Evolutionary conservation across 2,888 invertebrate genomes (phyloP).

Genomic region (Parascotia fuliginaria): DNA sequence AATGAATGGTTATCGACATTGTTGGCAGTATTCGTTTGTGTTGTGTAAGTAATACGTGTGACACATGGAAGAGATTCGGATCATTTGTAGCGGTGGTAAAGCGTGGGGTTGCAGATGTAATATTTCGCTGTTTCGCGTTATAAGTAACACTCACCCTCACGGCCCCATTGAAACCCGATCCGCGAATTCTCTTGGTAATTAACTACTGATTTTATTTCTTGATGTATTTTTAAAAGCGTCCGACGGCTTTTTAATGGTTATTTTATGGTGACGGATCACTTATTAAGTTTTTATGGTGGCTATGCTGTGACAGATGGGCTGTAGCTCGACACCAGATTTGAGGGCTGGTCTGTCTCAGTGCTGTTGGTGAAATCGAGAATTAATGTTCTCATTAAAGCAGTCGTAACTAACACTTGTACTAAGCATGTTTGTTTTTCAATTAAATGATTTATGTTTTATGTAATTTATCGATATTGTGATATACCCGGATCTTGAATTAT

Average conservation of each 20-base stretch:
- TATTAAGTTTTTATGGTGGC: conserved; percentile 83
- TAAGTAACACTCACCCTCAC: conserved; percentile 57
- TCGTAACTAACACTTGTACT: conserved; percentile 3
- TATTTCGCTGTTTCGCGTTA: conserved; percentile 39
- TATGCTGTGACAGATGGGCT: conserved; percentile 81
- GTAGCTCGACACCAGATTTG: conserved; percentile 83
- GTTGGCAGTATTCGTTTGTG: neutral
- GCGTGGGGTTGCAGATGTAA: conserved; percentile 31
- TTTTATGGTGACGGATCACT: conserved; percentile 86
- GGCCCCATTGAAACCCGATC: conserved; percentile 85
- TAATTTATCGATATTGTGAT: too few species aligned
- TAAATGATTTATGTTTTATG: neutral
- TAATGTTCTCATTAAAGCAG: conserved; percentile 23
- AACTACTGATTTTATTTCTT: conserved; percentile 83
- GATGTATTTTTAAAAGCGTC: conserved; percentile 45
- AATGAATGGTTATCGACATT: neutral
- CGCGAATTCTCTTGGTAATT: conserved; percentile 84
- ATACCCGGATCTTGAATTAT: too few species aligned
- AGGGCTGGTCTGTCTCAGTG: conserved; percentile 49
- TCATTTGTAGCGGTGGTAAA: conserved; percentile 8
- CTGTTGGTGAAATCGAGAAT: conserved; percentile 11
- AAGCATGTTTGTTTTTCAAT: conserved; percentile 6
- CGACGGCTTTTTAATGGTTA: conserved; percentile 79
- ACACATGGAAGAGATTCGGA: conserved; percentile 10
- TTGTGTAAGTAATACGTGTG: conserved; percentile 1